Evolutionary conservation across 2,888 invertebrate species (phyloP).

Genomic region (Agrotis ipsilon): DNA sequence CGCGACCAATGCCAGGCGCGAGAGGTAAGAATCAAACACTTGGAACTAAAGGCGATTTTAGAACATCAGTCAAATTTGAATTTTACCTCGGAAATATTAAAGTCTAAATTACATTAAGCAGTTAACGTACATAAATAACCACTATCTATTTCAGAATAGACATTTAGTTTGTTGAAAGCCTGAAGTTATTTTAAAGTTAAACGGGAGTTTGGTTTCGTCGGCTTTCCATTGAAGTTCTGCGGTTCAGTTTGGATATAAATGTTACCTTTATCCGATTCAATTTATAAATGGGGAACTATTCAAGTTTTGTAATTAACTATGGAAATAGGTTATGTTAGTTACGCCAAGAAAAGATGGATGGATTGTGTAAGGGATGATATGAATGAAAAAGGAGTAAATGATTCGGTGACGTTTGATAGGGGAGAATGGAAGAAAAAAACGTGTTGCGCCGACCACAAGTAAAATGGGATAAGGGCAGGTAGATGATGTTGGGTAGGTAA

Average conservation of each 20-base stretch:
- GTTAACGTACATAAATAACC: neutral
- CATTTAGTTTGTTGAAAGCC: slow-evolving; percentile 8
- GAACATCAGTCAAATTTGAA: slow-evolving; percentile 6
- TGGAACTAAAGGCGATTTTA: too few species aligned
- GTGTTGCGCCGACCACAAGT: too few species aligned
- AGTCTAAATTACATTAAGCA: slow-evolving; percentile 2
- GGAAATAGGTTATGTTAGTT: too few species aligned
- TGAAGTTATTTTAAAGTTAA: slow-evolving; percentile 40
- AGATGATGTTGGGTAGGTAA: too few species aligned
- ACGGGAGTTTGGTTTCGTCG: slow-evolving; percentile 14
- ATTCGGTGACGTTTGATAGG: too few species aligned
- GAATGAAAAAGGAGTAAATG: too few species aligned
- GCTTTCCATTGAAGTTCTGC: slow-evolving; percentile 23
- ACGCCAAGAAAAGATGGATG: too few species aligned
- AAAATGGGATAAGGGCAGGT: too few species aligned
- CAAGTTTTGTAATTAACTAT: neutral
- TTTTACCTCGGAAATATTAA: neutral
- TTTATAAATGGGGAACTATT: neutral
- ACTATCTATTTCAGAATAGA: neutral
- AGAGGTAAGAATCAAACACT: too few species aligned
- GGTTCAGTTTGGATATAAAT: slow-evolving; percentile 5
- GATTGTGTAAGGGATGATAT: too few species aligned
- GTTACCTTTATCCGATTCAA: slow-evolving; percentile 9
- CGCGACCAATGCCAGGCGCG: too few species aligned
- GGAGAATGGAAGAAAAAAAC: too few species aligned